These are phyloP conservation scores for Pseudomyrmex gracilis DNA, from an alignment of 1,140 invertebrate species.

Conservation along the genomic window DNA sequence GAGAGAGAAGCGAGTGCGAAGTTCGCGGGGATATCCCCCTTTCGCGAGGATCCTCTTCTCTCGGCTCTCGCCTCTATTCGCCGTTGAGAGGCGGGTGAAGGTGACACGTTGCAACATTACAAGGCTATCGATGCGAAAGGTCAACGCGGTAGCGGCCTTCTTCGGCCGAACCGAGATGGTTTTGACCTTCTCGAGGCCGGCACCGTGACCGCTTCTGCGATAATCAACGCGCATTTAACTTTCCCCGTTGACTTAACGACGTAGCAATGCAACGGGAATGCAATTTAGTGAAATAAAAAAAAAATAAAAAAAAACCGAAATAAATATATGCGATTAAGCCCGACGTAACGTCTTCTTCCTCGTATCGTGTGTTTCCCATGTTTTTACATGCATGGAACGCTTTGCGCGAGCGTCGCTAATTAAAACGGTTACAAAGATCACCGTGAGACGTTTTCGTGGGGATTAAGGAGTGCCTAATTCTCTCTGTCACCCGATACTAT, in stretches of 20 bases:
- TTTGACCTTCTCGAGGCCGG: conserved; percentile 32
- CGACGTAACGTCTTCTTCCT: no score
- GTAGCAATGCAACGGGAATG: no score
- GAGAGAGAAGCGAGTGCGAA: conserved; percentile 33
- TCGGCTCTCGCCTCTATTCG: conserved; percentile 32
- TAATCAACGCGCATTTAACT: conserved; percentile 17
- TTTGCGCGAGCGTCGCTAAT: conserved; percentile 43
- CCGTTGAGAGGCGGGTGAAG: conserved; percentile 56
- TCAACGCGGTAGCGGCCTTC: conserved; percentile 47
- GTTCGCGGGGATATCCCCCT: conserved; percentile 55
- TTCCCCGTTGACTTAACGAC: background rate
- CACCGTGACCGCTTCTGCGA: conserved; percentile 43
- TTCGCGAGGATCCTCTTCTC: conserved; percentile 31
- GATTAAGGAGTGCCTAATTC: background rate
- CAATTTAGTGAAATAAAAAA: no score
- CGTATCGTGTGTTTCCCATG: no score
- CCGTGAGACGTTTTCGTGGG: conserved; percentile 33
- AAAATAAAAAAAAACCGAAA: no score
- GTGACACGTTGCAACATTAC: conserved; percentile 69
- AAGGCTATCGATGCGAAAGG: conserved; percentile 67
- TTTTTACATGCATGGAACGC: conserved; percentile 43
- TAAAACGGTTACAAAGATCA: background rate
- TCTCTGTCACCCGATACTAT: background rate
- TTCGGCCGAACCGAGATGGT: conserved; percentile 34
- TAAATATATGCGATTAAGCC: no score